Base-by-base conservation (phyloP, 2,113 vertebrate species). In the Dasyornis broadbenti region DNA sequence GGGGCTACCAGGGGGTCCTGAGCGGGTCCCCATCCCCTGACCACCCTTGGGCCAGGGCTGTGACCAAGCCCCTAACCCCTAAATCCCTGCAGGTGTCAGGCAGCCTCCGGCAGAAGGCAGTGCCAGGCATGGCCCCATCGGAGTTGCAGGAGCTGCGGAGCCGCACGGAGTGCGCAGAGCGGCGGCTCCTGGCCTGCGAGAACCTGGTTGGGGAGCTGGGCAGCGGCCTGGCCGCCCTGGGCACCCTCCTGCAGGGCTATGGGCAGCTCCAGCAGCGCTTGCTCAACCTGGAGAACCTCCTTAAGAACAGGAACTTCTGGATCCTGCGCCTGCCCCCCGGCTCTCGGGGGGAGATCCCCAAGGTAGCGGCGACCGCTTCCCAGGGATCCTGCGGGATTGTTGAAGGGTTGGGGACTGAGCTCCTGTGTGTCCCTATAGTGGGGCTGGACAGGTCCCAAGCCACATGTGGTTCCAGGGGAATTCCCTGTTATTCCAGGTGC, bases 301-400 rank as follows among this genome's bases (percentile, higher is more conserved):
- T 98, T 6, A 98, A 96, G 81, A 98, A 98, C 95, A 96, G 98
- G 73, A 98, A 98, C 13, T 98, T 98, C 90, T 98, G 98, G 98
- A 97, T 98, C 77, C 90, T 98, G 79, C 94, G 97, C 14, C 95
- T 97, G 44, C 97, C 97, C 11, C 97, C 97, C 0, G 4, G 61
- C 47, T 90, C 94, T 65, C 68, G 86, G 0, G 97, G 97, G 2
- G 97, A 98, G 54, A 68, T 96, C 19, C 97, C 98, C 85, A 97
- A 98, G 97, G 98, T 98, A 94, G 90, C 2, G 1, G 60, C 18
- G 4, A 37, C 9, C 13, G 10, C 27, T 21, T 6, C 1, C 15
- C n/a, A 7, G 56, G 42, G 26, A 33, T 10, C 31, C 71, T 3
- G 35, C 1, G 11, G 81, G 70, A 7, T 13, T 4, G 11, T 8